These are phyloP conservation scores for Marcusenius ussheri DNA, from an alignment of 2,113 vertebrate genomes.

Conservation along the genomic window DNA sequence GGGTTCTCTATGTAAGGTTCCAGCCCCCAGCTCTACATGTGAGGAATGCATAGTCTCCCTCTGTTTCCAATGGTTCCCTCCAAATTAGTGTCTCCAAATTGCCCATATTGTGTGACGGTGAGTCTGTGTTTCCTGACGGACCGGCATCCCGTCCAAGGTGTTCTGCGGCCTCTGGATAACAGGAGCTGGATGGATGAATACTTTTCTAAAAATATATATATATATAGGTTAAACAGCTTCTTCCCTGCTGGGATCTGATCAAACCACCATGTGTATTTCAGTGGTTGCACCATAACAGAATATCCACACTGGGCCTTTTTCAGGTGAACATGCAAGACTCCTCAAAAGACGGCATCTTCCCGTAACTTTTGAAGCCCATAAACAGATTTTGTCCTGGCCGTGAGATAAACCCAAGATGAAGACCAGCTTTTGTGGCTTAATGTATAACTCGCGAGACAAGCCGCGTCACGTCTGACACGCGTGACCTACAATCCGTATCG, in stretches of 20 bases:
- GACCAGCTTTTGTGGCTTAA: constrained; percentile 53
- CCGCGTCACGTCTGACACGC: constrained; percentile 69
- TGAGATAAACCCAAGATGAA: constrained; percentile 26
- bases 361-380: neutral
- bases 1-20: neutral
- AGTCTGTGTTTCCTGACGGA: neutral
- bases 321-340: neutral
- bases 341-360: neutral
- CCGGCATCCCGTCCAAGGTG: neutral
- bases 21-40: neutral
- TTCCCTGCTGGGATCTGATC: neutral
- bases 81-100: neutral
- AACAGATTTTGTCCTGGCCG: neutral
- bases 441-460: constrained; percentile 58
- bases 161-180: neutral
- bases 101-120: neutral
- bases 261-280: neutral
- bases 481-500: constrained; percentile 65
- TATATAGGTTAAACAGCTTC: neutral
- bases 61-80: neutral
- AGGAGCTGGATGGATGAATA: neutral
- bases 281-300: neutral
- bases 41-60: neutral
- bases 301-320: neutral
- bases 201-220: neutral